phyloP scores from a whole-genome alignment of 2,113 vertebrate species.

The Chlamydotis undulata region DNA sequence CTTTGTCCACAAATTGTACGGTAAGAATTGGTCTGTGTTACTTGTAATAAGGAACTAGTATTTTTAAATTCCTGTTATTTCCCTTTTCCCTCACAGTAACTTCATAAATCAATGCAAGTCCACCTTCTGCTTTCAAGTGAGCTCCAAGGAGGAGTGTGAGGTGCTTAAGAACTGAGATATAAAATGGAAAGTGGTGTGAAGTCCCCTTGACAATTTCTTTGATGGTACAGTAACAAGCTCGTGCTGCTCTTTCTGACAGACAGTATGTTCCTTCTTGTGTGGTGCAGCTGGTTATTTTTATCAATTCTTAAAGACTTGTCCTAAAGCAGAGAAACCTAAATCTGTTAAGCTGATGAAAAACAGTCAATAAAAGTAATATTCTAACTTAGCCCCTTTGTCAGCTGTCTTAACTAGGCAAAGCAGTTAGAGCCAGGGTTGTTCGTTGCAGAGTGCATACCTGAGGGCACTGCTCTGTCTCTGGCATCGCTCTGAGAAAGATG shows the following conservation, averaged over 20 bases:
- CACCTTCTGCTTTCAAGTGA: neutral
- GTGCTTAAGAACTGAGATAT: neutral
- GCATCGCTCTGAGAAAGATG: neutral
- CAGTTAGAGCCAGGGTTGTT: neutral
- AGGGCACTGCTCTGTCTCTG: neutral
- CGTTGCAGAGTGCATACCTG: too few species aligned
- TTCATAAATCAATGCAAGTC: neutral
- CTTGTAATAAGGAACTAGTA: neutral
- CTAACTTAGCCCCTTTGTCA: neutral
- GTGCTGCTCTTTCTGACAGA: rapidly evolving
- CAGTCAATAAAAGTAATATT: neutral
- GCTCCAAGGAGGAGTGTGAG: neutral
- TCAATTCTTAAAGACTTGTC: neutral
- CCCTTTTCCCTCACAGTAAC: neutral
- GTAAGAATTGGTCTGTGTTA: neutral
- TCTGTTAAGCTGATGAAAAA: neutral
- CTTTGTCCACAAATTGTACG: neutral
- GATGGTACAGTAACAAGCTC: rapidly evolving
- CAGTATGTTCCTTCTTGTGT: rapidly evolving
- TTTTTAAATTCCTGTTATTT: neutral
- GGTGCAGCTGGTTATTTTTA: neutral
- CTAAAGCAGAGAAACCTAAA: neutral
- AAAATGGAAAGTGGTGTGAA: neutral
- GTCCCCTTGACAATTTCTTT: neutral
- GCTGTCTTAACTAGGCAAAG: neutral